Conservation (phyloP, 1,140 invertebrate species). For the Scaptodrosophila lebanonensis region DNA sequence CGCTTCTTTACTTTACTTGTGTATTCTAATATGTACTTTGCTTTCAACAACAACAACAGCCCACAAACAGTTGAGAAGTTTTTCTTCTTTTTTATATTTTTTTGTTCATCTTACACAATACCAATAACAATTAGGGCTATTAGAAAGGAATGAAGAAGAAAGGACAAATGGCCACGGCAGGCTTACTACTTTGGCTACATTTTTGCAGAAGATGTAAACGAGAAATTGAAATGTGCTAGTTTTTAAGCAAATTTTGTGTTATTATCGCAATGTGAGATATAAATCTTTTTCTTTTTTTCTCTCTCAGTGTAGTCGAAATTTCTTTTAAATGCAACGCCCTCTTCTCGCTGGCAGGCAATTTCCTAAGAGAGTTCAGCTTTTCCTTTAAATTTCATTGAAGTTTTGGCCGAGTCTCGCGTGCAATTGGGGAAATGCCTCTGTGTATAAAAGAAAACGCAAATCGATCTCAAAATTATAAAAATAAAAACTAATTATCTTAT, state of each 20-base stretch:
- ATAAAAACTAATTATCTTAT: slow-evolving; percentile 44
- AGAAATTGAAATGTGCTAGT: slow-evolving; percentile 23
- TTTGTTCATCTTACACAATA: too few species aligned
- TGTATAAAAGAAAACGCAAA: slow-evolving; percentile 46
- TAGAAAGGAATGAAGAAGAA: too few species aligned
- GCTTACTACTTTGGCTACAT: slow-evolving; percentile 33
- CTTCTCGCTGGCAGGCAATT: neutral
- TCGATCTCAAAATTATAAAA: slow-evolving; percentile 75
- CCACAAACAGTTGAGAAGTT: slow-evolving; percentile 7
- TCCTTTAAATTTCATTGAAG: too few species aligned
- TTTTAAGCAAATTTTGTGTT: slow-evolving; percentile 35
- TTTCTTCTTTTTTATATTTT: too few species aligned
- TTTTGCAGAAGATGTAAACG: slow-evolving; percentile 20
- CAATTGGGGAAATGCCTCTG: slow-evolving; percentile 11
- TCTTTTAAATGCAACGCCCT: too few species aligned
- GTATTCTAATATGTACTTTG: slow-evolving; percentile 68
- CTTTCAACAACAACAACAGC: slow-evolving; percentile 35
- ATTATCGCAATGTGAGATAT: too few species aligned
- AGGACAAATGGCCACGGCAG: too few species aligned
- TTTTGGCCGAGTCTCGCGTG: slow-evolving; percentile 9
- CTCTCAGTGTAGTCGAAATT: slow-evolving; percentile 23
- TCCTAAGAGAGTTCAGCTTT: neutral
- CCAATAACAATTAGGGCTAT: too few species aligned
- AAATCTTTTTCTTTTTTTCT: neutral
- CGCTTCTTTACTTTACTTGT: slow-evolving; percentile 11